phyloP scores from a whole-genome alignment of 2,888 invertebrate species.

The Pristionchus maxplancki region DNA sequence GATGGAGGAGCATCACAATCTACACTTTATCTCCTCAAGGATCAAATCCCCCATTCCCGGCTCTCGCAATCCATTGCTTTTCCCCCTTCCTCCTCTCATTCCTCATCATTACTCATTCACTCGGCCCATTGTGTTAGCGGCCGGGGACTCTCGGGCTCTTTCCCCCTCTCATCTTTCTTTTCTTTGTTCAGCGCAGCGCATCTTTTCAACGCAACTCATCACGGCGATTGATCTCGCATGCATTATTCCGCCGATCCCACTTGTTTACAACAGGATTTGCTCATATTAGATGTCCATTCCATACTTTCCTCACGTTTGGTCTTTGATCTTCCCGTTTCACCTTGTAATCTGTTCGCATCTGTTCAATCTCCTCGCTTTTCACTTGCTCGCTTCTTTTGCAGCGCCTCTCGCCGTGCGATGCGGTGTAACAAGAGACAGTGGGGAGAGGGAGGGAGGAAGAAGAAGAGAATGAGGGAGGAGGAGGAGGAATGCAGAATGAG shows the following conservation, averaged over 20 bases:
- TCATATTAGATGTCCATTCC: not conserved
- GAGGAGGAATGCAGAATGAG: constrained; percentile 51
- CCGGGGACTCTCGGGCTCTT: not conserved
- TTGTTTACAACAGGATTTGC: not conserved
- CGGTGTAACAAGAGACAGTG: constrained; percentile 22
- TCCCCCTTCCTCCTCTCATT: not conserved
- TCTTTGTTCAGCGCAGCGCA: constrained; percentile 25
- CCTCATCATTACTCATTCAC: constrained; percentile 41
- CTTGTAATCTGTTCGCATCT: constrained; percentile 22
- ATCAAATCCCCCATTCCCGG: not conserved
- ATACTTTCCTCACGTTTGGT: not conserved
- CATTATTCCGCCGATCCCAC: not conserved
- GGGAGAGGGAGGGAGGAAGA: constrained; percentile 31
- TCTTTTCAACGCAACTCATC: constrained; percentile 7
- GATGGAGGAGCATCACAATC: not conserved
- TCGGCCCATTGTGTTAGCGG: constrained; percentile 8
- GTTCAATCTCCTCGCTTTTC: constrained; percentile 11
- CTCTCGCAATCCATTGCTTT: constrained; percentile 32
- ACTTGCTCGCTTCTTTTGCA: not conserved
- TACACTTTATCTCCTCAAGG: not conserved
- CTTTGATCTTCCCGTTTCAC: not conserved
- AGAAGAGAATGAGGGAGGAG: constrained; percentile 34
- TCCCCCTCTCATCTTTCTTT: constrained; percentile 20
- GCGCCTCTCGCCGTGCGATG: constrained; percentile 8
- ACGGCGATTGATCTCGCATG: constrained; percentile 16